Evolutionary conservation across 1,140 invertebrate genomes (phyloP).

Genomic region (Rhizoglyphus robini): DNA sequence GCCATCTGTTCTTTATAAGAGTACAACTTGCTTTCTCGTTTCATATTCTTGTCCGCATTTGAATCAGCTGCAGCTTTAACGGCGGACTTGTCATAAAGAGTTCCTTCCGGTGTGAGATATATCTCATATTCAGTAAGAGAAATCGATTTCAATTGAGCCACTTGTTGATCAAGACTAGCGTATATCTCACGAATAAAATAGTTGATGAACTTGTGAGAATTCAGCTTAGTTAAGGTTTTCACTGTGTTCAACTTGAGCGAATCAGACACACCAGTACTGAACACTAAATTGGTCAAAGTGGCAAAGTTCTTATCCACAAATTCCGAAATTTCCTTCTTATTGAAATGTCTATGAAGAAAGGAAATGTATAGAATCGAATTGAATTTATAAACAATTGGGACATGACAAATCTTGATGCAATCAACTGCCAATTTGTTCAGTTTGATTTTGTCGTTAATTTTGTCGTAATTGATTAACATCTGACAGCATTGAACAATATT

Average conservation of each 20-base stretch:
- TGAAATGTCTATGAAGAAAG: neutral
- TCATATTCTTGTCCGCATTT: slow-evolving; percentile 60
- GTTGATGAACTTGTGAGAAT: slow-evolving; percentile 49
- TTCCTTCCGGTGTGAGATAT: slow-evolving; percentile 70
- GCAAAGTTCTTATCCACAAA: slow-evolving; percentile 5
- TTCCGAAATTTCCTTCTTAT: neutral
- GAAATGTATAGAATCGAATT: neutral
- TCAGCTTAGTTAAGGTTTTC: slow-evolving; percentile 43
- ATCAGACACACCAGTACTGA: slow-evolving; percentile 32
- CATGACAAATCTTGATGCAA: neutral
- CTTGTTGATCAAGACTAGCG: slow-evolving; percentile 40
- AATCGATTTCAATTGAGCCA: slow-evolving; percentile 53
- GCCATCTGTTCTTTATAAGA: slow-evolving; percentile 93
- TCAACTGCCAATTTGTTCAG: neutral
- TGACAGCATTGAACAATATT: neutral
- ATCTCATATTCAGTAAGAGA: slow-evolving; percentile 76
- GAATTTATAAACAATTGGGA: neutral
- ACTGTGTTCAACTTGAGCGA: slow-evolving; percentile 36
- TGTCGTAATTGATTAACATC: neutral
- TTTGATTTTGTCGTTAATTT: neutral
- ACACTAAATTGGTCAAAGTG: neutral
- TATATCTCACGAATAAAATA: slow-evolving; percentile 42
- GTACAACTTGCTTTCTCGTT: slow-evolving; percentile 89
- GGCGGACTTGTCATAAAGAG: slow-evolving; percentile 77
- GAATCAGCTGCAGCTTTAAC: slow-evolving; percentile 46